A percentile compares a stretch with the other conserved stretches of the same genome.
phyloP scores from a whole-genome alignment of 2,888 invertebrate species.

The Alviniconcha strummeri region DNA sequence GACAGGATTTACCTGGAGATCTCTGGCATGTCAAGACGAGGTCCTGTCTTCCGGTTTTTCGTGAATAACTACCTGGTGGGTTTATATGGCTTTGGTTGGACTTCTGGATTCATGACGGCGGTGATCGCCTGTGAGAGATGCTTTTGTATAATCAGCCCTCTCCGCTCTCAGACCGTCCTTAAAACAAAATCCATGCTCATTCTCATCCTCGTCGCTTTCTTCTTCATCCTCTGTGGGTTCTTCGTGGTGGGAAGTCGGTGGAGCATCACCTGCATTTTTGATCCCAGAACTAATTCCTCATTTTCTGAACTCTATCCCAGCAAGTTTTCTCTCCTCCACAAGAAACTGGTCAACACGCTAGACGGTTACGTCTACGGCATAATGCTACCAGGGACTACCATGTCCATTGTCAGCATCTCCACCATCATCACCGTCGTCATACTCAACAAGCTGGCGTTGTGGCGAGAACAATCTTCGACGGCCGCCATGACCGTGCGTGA shows the following conservation, averaged over 20 bases:
- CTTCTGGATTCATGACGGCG: background rate
- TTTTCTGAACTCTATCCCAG: background rate
- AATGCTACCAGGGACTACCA: background rate
- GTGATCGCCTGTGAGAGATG: slow-evolving; percentile 15
- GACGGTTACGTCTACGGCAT: background rate
- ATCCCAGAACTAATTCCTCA: background rate
- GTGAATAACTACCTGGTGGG: background rate
- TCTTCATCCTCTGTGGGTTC: background rate
- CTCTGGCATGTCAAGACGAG: background rate
- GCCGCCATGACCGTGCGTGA: background rate
- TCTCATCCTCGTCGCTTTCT: background rate
- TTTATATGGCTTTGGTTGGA: background rate
- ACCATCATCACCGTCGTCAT: background rate
- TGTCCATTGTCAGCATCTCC: background rate
- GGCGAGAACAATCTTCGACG: background rate
- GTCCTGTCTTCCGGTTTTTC: background rate
- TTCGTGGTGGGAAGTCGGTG: background rate
- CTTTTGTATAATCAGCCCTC: slow-evolving; percentile 6
- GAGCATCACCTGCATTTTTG: background rate
- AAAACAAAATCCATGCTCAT: background rate
- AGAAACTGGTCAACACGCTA: background rate
- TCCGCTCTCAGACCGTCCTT: background rate
- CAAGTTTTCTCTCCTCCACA: background rate
- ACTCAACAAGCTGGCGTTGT: background rate
- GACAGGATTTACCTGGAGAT: background rate